phyloP scores from a whole-genome alignment of 2,113 vertebrate species.

The Oceanodroma tethys region DNA sequence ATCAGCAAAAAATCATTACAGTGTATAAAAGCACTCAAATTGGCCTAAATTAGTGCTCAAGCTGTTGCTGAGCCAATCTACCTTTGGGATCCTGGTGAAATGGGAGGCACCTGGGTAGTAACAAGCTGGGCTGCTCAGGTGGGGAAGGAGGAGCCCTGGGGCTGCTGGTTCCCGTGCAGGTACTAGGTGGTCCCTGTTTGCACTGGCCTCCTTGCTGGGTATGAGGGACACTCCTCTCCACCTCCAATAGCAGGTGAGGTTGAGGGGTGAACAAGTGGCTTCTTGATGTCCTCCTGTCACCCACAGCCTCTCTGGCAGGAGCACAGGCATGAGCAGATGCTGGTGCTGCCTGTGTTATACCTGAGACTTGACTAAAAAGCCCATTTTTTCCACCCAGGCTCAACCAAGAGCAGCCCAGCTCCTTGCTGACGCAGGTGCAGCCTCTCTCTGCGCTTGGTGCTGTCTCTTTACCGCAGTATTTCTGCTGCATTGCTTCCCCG shows the following conservation, averaged over 20 bases:
- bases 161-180: rapidly evolving
- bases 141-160: too few relatives aligned
- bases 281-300: not conserved
- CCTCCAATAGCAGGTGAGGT: not conserved
- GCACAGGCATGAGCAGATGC: not conserved
- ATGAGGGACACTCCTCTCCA: rapidly evolving
- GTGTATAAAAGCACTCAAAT: not conserved
- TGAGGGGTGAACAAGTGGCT: not conserved
- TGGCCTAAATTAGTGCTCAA: not conserved
- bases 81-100: not conserved
- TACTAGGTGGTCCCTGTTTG: too few relatives aligned
- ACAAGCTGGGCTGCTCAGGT: too few relatives aligned
- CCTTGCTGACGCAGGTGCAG: not conserved
- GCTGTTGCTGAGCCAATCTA: not conserved
- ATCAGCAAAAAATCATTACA: rapidly evolving
- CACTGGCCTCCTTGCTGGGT: not conserved
- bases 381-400: not conserved
- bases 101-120: not conserved
- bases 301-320: not conserved
- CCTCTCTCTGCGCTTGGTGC: not conserved
- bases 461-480: rapidly evolving
- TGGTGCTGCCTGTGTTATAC: not conserved
- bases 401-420: not conserved
- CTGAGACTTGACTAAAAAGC: not conserved
- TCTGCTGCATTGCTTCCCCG: rapidly evolving